Base-by-base conservation (phyloP, 2,113 vertebrate genomes). In the western clawed frog (Xenopus tropicalis) region DNA sequence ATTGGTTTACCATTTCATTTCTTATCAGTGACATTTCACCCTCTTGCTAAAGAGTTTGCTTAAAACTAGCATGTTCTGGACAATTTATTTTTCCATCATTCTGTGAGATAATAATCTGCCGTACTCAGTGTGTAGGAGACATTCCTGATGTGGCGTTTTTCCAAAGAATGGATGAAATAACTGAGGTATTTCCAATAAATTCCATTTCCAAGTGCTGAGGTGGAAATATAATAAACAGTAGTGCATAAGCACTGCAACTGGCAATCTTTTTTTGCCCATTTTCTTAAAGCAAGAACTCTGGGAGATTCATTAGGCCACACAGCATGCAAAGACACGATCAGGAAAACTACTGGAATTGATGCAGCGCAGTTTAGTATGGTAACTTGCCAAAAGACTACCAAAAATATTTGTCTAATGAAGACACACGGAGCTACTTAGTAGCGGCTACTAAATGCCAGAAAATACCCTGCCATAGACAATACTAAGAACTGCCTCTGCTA, bases 31-130 rank as follows among this genome's bases (percentile, higher is more conserved):
- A 57, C 72, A 51, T 74, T 68, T 74, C 72, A 61, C 54, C 65
- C 56, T 24, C 56, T 24, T 52, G 72, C 72, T 67, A 65, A 66
- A 74, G n/a, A 68, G 72, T 66, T 66, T 66, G 44, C 42, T 66
- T 66, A 66, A 46, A 66, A 66, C 64, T 57, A 68, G 72, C 42
- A 48, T 58, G 63, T 37, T 24, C 23, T 65, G 65, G 57, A 59
- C 72, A 74, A 68, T 74, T 74, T 74, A 68, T 74, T 68, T 74
- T 74, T 37, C 17, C 56, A 61, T 68, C 44, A 58, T 44, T 74
- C 43, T 23, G 43, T 52, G 65, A 74, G 72, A 74, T 74, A 66
- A 68, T 74, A 74, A 68, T 74, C 64, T 69, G 17, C 68, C 42
- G 37, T 59, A 59, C 37, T 66, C 46, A 66, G 29, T 43, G 71